These are phyloP conservation scores for Philotrypesis tridentata DNA, from an alignment of 1,140 invertebrate genomes.

Conservation along the genomic window DNA sequence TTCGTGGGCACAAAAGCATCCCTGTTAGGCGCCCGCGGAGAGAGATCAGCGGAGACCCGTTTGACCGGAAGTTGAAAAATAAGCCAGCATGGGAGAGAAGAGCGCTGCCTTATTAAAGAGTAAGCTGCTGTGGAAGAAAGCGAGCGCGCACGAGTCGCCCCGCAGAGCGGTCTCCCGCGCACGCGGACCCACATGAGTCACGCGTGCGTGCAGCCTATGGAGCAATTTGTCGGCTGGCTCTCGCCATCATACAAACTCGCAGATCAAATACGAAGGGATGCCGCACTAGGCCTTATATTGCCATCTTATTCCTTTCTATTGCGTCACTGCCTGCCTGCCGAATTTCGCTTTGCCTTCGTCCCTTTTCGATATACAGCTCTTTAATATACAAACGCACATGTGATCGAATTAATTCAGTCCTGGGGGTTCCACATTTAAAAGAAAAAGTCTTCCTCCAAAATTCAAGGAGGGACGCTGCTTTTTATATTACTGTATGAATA, in stretches of 20 bases:
- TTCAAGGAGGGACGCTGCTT: too few species aligned
- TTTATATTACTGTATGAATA: too few species aligned
- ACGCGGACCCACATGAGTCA: background rate
- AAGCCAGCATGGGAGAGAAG: constrained; percentile 57
- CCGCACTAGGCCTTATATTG: too few species aligned
- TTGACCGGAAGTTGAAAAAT: constrained; percentile 68
- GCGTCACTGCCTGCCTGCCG: too few species aligned
- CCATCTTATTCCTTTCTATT: too few species aligned
- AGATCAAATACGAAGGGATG: background rate
- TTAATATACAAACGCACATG: too few species aligned
- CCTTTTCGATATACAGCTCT: too few species aligned
- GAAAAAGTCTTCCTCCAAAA: too few species aligned
- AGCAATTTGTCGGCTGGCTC: constrained; percentile 23
- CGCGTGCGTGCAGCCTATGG: background rate
- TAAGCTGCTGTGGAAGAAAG: constrained; percentile 56
- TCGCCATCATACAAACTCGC: background rate
- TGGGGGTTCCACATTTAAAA: too few species aligned
- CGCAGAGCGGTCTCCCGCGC: constrained; percentile 11
- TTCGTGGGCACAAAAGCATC: constrained; percentile 68
- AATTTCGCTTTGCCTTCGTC: too few species aligned
- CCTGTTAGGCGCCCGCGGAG: constrained; percentile 58
- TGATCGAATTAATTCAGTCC: too few species aligned
- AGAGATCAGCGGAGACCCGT: constrained; percentile 52
- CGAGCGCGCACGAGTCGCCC: constrained; percentile 38
- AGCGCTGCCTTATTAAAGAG: constrained; percentile 61